Evolutionary conservation across 2,113 vertebrate genomes (phyloP).

Genomic region (Plectropomus leopardus): DNA sequence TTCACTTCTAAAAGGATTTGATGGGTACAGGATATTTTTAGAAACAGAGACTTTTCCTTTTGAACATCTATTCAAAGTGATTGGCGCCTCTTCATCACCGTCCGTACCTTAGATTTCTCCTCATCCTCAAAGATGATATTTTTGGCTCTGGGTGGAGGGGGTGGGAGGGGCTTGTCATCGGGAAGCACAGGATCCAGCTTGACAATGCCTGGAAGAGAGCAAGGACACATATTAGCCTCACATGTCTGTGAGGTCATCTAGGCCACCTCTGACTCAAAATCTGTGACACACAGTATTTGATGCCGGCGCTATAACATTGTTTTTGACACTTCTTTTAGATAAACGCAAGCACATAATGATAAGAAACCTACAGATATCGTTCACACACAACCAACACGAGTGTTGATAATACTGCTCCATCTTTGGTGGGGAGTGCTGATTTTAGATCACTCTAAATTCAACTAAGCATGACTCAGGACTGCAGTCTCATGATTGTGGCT

Average conservation of each 20-base stretch:
- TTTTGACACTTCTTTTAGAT: neutral
- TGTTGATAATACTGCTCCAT: neutral
- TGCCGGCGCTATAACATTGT: neutral
- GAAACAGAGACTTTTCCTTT: neutral
- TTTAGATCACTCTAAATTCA: neutral
- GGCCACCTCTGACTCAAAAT: neutral
- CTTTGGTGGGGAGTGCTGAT: neutral
- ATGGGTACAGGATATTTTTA: neutral
- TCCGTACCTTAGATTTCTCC: constrained; percentile 95
- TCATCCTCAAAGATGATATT: constrained; percentile 96
- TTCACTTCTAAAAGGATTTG: neutral
- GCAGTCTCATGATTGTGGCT: constrained; percentile 20
- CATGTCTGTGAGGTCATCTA: neutral
- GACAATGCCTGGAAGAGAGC: constrained; percentile 90
- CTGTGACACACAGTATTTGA: neutral
- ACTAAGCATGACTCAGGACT: constrained; percentile 27
- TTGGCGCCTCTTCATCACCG: neutral
- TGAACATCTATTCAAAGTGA: neutral
- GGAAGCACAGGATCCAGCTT: constrained; percentile 94
- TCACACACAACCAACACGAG: neutral
- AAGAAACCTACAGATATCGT: neutral
- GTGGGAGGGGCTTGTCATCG: constrained; percentile 86
- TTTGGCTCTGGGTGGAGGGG: constrained; percentile 89
- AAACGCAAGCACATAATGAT: neutral
- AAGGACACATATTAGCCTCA: constrained; percentile 36